phyloP scores from a whole-genome alignment of 2,888 invertebrate genomes.

The Nemotelus nigrinus region DNA sequence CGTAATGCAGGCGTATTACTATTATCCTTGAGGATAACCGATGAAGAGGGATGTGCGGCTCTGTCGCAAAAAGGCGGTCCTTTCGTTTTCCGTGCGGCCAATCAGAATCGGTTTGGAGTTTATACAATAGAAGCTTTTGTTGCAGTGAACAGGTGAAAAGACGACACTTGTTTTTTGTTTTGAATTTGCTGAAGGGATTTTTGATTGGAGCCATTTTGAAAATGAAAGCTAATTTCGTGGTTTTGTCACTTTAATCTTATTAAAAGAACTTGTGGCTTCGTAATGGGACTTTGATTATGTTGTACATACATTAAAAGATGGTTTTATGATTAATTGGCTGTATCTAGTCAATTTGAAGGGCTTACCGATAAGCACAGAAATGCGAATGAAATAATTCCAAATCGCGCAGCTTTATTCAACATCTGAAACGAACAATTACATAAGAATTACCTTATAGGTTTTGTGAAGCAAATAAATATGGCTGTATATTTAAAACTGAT shows the following conservation, averaged over 20 bases:
- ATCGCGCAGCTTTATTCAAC: too few species aligned
- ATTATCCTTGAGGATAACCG: slow-evolving; percentile 6
- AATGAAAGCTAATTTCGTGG: neutral
- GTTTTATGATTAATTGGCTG: too few species aligned
- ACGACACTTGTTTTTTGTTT: neutral
- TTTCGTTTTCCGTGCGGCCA: neutral
- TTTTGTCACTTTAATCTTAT: neutral
- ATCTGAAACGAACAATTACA: too few species aligned
- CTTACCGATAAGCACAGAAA: too few species aligned
- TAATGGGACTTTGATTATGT: neutral
- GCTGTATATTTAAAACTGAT: too few species aligned
- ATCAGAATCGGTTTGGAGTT: neutral
- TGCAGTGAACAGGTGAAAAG: slow-evolving; percentile 7
- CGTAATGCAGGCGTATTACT: slow-evolving; percentile 1
- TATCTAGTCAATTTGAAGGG: too few species aligned
- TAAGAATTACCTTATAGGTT: too few species aligned
- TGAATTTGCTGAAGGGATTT: neutral
- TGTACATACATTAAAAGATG: too few species aligned
- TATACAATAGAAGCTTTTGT: neutral
- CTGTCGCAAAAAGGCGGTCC: neutral
- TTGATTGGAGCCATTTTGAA: slow-evolving; percentile 32
- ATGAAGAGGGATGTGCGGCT: neutral
- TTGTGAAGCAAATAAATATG: too few species aligned
- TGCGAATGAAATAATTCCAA: too few species aligned
- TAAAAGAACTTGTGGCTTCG: neutral